These are phyloP conservation scores for Heterohyrax brucei DNA, from an alignment of 2,797 vertebrate genomes.

Conservation along the genomic window DNA sequence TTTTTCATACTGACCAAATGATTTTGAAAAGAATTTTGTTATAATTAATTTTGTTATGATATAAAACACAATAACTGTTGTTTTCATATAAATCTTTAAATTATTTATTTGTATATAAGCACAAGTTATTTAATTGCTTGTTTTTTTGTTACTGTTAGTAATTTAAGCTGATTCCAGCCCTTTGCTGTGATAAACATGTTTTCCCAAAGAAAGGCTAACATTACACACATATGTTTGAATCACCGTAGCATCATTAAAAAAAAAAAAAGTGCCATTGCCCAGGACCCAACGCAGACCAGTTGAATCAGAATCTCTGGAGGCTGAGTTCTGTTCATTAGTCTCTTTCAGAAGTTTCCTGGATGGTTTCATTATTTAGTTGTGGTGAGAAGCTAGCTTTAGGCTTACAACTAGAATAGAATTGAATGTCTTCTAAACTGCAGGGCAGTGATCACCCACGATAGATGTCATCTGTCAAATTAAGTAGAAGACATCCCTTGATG, in stretches of 20 bases:
- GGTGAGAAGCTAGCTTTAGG: neutral
- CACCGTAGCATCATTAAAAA: neutral
- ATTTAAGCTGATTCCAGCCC: slow-evolving; percentile 5
- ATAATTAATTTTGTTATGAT: neutral
- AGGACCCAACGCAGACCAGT: neutral
- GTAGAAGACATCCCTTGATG: slow-evolving; percentile 28
- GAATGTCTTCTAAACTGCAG: slow-evolving; percentile 46
- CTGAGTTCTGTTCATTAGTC: neutral
- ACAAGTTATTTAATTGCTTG: neutral
- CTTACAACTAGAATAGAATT: slow-evolving; percentile 47
- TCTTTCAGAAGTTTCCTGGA: slow-evolving; percentile 10
- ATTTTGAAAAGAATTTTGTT: neutral
- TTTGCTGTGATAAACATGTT: neutral
- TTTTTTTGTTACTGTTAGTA: neutral
- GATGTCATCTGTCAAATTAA: slow-evolving; percentile 59
- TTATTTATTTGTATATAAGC: neutral
- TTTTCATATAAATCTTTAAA: neutral
- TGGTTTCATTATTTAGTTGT: neutral
- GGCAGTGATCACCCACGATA: neutral
- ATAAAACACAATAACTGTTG: neutral
- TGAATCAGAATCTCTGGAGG: neutral
- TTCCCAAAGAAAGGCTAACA: neutral
- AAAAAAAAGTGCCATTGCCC: neutral
- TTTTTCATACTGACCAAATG: slow-evolving; percentile 15
- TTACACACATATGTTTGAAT: neutral